Base-by-base conservation (phyloP, 2,888 invertebrate genomes). In the Heliconius aoede region DNA sequence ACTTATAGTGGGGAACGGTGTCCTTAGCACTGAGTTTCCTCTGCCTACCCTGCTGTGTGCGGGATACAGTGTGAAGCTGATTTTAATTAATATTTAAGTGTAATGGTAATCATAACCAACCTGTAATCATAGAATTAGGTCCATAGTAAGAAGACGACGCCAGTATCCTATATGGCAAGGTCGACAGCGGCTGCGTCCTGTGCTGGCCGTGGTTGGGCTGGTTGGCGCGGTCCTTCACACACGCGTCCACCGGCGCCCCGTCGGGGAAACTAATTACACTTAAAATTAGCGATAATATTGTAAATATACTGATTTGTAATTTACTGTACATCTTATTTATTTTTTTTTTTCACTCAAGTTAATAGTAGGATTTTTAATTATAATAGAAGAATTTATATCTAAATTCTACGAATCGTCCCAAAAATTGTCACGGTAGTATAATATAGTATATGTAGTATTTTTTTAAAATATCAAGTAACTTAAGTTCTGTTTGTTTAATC, bases 211-310 rank as follows among this genome's bases (percentile, higher is more conserved):
- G 97, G 87, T 97, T 96, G 0, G 97, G 97, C 85, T 96, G 95
- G 89, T 97, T 97, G 2, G 96, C 95, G 64, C 96, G 95, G 36
- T 96, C 95, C 87, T 97, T 97, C 4, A 97, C 97, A 86, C 97
- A 97, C 51, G 97, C 96, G 86, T 97, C 97, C 40, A 97, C 95
- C 0, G 97, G 97, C 2, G 97, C 97, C 2, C 97, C 97, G 84
- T 97, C 97, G n/a, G 97, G 97, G 86, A 97, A 97, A 79, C 95
- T 95, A 69, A 89, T 85, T 77, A 90, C 91, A 32, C 82, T 26
- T 82, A 91, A 84, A 36, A 40, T 18, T 64, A 91, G 81, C 76
- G 90, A 83, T 75, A 90, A 81, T 62, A 91, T 78, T 46, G 24
- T 18, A n/a, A 69, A 58, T 68, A 36, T n/a, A 5, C 18, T 55